Conservation (phyloP, 2,888 invertebrate genomes). For the Thumatha senex region DNA sequence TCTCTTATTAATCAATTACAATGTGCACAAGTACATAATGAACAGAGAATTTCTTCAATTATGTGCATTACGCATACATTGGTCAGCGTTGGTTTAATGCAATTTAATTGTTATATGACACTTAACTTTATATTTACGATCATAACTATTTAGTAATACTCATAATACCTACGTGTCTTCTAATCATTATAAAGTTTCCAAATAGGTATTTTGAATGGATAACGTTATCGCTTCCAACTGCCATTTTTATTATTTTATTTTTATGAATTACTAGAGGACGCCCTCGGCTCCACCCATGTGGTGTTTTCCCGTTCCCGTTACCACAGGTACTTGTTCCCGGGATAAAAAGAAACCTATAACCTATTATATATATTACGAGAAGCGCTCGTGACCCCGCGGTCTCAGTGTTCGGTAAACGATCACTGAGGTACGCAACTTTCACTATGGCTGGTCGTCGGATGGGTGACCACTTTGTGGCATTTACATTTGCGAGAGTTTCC, state of each 20-base stretch:
- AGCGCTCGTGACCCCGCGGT: too few species aligned
- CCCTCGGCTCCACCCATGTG: too few species aligned
- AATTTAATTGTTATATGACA: slow-evolving; percentile 23
- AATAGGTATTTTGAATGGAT: slow-evolving; percentile 15
- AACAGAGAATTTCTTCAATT: slow-evolving; percentile 19
- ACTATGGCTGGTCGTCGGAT: too few species aligned
- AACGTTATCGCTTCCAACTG: slow-evolving; percentile 32
- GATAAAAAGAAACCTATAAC: too few species aligned
- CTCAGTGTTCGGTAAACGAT: too few species aligned
- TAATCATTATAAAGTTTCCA: slow-evolving; percentile 18
- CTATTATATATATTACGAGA: too few species aligned
- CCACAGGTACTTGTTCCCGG: too few species aligned
- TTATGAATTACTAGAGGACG: too few species aligned
- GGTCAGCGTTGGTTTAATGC: slow-evolving; percentile 5
- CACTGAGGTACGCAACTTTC: too few species aligned
- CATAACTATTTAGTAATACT: slow-evolving; percentile 14
- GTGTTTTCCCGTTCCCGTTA: too few species aligned
- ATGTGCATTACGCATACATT: slow-evolving; percentile 11
- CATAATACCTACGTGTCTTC: slow-evolving; percentile 13
- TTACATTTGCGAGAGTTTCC: too few species aligned
- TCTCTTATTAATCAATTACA: slow-evolving; percentile 36
- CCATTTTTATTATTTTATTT: slow-evolving; percentile 19
- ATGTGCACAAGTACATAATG: slow-evolving; percentile 15
- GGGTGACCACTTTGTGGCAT: too few species aligned
- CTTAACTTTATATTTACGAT: slow-evolving; percentile 19